Conservation (phyloP, 2,797 vertebrate species). For the Telmatherina bonti region DNA sequence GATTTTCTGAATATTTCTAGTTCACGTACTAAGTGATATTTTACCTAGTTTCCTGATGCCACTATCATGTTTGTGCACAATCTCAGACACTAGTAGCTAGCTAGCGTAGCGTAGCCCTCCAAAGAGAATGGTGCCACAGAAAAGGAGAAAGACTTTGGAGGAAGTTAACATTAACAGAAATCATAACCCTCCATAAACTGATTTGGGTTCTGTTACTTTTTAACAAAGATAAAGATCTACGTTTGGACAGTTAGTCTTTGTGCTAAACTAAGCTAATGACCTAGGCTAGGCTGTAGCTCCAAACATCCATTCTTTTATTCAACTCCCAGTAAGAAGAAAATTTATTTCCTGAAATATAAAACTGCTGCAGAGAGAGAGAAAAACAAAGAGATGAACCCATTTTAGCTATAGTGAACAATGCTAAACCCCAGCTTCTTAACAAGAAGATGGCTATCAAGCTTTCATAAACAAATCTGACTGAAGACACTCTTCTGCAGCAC, state of each 20-base stretch:
- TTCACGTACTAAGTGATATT: too few relatives aligned
- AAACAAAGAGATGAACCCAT: background rate
- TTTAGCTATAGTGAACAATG: too few relatives aligned
- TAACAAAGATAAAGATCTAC: background rate
- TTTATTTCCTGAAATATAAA: background rate
- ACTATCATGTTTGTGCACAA: too few relatives aligned
- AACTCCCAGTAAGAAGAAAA: background rate
- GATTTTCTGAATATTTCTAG: too few relatives aligned
- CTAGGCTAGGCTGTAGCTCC: background rate
- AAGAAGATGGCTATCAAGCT: background rate
- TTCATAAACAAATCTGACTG: background rate
- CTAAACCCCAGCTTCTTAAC: too few relatives aligned
- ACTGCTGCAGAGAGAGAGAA: background rate
- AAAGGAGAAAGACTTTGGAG: too few relatives aligned
- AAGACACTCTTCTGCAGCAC: background rate
- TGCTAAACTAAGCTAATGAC: background rate
- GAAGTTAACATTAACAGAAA: background rate
- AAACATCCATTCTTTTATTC: background rate
- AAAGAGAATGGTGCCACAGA: too few relatives aligned
- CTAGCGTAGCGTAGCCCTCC: too few relatives aligned
- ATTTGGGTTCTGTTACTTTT: background rate
- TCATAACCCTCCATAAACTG: conserved; percentile 4
- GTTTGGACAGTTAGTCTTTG: background rate
- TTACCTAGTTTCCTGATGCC: too few relatives aligned
- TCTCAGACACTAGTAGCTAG: too few relatives aligned